phyloP scores from a whole-genome alignment of 1,140 invertebrate genomes.

The Wiebesia pumilae region DNA sequence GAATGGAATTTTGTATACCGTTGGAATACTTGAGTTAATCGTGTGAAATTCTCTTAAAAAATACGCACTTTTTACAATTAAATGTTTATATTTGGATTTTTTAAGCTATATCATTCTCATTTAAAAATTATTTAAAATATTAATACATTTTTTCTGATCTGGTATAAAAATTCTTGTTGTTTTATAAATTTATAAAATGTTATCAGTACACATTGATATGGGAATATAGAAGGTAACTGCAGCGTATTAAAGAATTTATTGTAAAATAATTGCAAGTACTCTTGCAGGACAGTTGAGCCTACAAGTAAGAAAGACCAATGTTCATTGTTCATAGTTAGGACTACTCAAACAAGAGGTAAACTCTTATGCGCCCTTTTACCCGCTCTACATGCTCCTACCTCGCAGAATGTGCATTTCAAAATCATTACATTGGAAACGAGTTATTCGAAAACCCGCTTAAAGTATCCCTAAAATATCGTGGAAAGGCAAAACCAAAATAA shows the following conservation, averaged over 20 bases:
- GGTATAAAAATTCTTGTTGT: no score
- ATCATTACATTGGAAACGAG: constrained; percentile 11
- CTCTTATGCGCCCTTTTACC: not conserved
- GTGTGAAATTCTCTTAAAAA: not conserved
- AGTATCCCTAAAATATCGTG: not conserved
- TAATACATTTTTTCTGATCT: no score
- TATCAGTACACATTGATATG: no score
- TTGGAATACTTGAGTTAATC: not conserved
- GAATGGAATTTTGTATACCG: not conserved
- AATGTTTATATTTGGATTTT: not conserved
- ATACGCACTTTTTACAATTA: not conserved
- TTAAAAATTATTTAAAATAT: no score
- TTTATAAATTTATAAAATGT: no score
- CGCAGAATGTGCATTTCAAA: constrained; percentile 13
- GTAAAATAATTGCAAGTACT: not conserved
- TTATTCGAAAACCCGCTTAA: not conserved
- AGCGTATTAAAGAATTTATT: not conserved
- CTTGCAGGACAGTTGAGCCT: not conserved
- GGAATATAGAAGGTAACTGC: no score
- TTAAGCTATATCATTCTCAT: not conserved
- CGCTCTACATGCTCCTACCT: not conserved
- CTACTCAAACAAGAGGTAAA: not conserved
- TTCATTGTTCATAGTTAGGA: not conserved
- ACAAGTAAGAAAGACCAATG: not conserved
- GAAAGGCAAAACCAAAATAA: not conserved